Percentiles rank a stretch among this genome's conserved stretches.
phyloP scores from a whole-genome alignment of 2,888 invertebrate genomes.

The Eupithecia centaureata region DNA sequence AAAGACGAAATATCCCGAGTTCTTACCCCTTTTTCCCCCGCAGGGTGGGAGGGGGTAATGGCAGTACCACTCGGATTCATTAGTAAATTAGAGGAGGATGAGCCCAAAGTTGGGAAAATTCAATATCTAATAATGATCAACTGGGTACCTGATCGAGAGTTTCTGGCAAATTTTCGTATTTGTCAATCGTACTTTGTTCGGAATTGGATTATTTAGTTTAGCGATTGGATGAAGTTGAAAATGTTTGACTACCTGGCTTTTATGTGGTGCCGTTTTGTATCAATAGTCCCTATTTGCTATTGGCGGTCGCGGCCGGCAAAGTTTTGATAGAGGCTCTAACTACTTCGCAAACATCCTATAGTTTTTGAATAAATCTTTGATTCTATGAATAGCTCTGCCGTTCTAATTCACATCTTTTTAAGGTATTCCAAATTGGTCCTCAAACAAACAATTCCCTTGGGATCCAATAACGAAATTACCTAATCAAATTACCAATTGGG shows the following conservation, averaged over 20 bases:
- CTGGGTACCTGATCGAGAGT: constrained; percentile 49
- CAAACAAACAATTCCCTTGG: constrained; percentile 19
- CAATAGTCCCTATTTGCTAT: constrained; percentile 39
- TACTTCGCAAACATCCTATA: constrained; percentile 32
- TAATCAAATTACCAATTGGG: constrained; percentile 58
- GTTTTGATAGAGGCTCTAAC: constrained; percentile 39
- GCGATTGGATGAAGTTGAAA: constrained; percentile 74
- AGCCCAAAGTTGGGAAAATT: constrained; percentile 84
- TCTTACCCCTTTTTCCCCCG: constrained; percentile 75
- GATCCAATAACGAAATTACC: constrained; percentile 40
- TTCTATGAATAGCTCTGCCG: constrained; percentile 5
- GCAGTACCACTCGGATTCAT: constrained; percentile 83
- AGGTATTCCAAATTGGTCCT: constrained; percentile 6
- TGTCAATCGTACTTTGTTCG: constrained; percentile 77
- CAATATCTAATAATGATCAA: constrained; percentile 84
- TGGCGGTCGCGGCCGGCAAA: constrained; percentile 30
- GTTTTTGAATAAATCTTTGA: constrained; percentile 31
- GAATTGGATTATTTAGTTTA: constrained; percentile 82
- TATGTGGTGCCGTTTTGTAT: constrained; percentile 37
- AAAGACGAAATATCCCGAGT: constrained; percentile 81
- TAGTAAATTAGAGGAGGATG: constrained; percentile 85
- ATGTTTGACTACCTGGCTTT: constrained; percentile 55
- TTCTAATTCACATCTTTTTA: constrained; percentile 1
- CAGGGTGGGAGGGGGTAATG: constrained; percentile 66
- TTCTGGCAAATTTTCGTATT: constrained; percentile 63